Base-by-base conservation (phyloP, 2,797 vertebrate genomes). In the Tympanoctomys barrerae region DNA sequence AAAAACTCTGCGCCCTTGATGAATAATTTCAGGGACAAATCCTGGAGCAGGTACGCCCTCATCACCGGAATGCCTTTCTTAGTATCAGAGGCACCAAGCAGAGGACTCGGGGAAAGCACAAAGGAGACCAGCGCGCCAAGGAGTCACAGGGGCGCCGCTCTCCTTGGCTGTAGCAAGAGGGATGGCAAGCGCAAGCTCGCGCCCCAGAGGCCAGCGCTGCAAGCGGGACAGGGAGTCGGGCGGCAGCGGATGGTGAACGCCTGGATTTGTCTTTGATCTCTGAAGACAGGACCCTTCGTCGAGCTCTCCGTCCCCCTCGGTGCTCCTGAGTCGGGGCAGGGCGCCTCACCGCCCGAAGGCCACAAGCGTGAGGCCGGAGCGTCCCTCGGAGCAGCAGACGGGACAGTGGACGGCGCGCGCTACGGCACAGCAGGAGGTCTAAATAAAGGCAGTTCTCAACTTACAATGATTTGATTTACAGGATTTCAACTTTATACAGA, bases 1-100 rank as follows among this genome's bases (percentile, higher is more conserved):
- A 46, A 92, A 77, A 36, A 94, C 54, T 78, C 4, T 85, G 9
- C 52, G 24, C 77, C 22, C 42, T 92, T 68, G 62, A 89, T 49
- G 49, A 85, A 86, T 78, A 66, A 94, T 57, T 86, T 87, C n/a
- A 73, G 77, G 31, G n/a, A 71, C 14, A 80, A 36, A 90, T 83
- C 75, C 62, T 87, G 7, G 61, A 92, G 28, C 81, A 82, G 66
- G 19, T 66, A 81, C 52, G 62, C 8, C 33, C 14, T 89, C 62
- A 78, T 57, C 54, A 90, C 70, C n/a, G 87, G 7, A 54, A 54
- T 68, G 7, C 52, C 46, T 87, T 83, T 83, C 90, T 84, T 52
- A 61, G 22, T 80, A 83, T 26, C 77, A 36, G 28, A 78, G 42
- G 78, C 28, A 71, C 0, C 0, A 95, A 19, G 42, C 10, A 71